Conservation (phyloP, 2,797 vertebrate genomes). For the Eulemur rubriventer region DNA sequence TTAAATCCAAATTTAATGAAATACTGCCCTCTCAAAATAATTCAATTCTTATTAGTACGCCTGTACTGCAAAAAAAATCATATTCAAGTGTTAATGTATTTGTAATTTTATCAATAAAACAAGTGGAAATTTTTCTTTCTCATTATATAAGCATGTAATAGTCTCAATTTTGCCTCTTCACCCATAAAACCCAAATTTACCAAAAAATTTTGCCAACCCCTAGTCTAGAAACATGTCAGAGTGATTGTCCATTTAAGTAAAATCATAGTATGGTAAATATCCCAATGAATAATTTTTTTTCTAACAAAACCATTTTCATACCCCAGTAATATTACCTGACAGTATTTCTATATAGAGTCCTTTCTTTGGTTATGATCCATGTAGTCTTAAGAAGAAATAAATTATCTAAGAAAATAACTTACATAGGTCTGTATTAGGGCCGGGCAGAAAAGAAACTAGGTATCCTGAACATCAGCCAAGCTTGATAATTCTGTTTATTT, state of each 20-base stretch:
- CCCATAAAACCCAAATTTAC: background rate
- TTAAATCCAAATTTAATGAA: background rate
- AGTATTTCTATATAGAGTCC: background rate
- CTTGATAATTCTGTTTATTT: background rate
- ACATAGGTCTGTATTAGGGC: background rate
- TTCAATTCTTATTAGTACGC: background rate
- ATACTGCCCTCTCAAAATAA: background rate
- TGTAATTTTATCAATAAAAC: slow-evolving; percentile 29
- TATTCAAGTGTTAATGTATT: background rate
- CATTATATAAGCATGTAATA: background rate
- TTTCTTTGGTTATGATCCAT: slow-evolving; percentile 22
- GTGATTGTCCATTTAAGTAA: background rate
- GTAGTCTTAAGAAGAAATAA: background rate
- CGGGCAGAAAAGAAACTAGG: background rate
- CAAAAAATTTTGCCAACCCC: background rate
- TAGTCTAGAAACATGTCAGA: background rate
- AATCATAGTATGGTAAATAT: background rate
- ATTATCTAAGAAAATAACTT: slow-evolving; percentile 24
- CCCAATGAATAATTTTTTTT: background rate
- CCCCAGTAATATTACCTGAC: background rate
- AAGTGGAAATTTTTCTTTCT: background rate
- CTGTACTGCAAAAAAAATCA: background rate
- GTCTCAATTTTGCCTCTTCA: background rate
- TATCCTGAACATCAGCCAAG: background rate
- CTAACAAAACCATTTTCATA: background rate